Evolutionary conservation across 2,888 invertebrate genomes (phyloP).

Genomic region (Petrolisthes manimaculis): DNA sequence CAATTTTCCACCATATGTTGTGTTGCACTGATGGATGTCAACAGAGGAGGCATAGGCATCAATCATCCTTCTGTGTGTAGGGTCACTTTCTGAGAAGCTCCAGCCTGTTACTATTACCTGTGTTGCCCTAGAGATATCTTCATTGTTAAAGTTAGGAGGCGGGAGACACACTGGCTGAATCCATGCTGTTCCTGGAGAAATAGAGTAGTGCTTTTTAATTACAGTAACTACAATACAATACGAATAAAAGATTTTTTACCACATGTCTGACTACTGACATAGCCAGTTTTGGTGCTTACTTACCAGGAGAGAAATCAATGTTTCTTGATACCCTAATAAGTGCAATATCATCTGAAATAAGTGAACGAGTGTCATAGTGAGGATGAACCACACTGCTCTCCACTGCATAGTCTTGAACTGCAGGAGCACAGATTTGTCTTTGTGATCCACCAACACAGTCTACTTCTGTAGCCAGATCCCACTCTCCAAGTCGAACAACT

Average conservation of each 20-base stretch:
- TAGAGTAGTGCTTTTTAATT: too few relatives aligned
- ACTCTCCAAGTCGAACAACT: conserved; percentile 45
- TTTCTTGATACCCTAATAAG: conserved; percentile 40
- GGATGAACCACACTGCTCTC: conserved; percentile 38
- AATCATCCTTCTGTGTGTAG: conserved; percentile 15
- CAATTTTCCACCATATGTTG: conserved; percentile 20
- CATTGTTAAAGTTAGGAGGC: background rate
- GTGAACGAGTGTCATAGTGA: conserved; percentile 13
- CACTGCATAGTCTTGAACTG: conserved; percentile 4
- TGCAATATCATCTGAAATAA: conserved; percentile 47
- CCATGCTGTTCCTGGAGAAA: background rate
- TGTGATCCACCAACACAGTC: conserved; percentile 23
- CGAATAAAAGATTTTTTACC: too few relatives aligned
- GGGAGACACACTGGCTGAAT: conserved; percentile 47
- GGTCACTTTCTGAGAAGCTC: conserved; percentile 44
- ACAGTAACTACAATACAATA: too few relatives aligned
- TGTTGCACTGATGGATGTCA: conserved; percentile 18
- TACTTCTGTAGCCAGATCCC: conserved; percentile 31
- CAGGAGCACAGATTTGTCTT: conserved; percentile 4
- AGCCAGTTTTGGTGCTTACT: too few relatives aligned
- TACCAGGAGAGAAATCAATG: conserved; percentile 1
- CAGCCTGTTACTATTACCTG: conserved; percentile 29
- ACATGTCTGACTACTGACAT: too few relatives aligned
- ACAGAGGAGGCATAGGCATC: conserved; percentile 18
- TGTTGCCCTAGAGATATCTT: background rate